Evolutionary conservation across 2,888 invertebrate species (phyloP).

Genomic region (Erebia ligea): DNA sequence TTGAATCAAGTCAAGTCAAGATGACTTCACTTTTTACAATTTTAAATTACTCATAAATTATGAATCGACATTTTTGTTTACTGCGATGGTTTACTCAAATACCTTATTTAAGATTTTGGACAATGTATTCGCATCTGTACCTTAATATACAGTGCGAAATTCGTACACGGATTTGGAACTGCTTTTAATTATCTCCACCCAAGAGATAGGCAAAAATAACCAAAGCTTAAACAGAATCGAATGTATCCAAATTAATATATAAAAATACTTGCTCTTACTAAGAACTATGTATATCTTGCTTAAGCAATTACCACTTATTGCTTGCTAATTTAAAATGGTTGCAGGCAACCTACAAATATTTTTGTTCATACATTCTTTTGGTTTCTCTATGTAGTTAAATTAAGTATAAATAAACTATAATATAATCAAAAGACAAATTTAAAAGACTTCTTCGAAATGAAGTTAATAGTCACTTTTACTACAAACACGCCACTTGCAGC

Average conservation of each 20-base stretch:
- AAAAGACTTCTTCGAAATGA: slow-evolving; percentile 17
- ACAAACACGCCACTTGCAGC: slow-evolving; percentile 7
- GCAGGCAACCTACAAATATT: background rate
- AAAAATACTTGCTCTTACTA: background rate
- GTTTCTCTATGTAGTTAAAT: background rate
- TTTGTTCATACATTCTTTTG: background rate
- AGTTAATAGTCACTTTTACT: slow-evolving; percentile 5
- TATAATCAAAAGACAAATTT: slow-evolving; percentile 1
- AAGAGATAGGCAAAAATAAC: slow-evolving; percentile 80
- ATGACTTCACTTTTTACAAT: too few relatives aligned
- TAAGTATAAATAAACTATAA: background rate
- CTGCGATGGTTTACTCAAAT: too few relatives aligned
- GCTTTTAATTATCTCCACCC: too few relatives aligned
- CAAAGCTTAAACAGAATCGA: background rate
- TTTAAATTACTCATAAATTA: too few relatives aligned
- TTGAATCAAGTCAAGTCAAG: too few relatives aligned
- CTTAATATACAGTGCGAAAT: background rate
- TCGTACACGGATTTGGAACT: background rate
- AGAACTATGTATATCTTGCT: background rate
- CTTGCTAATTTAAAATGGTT: slow-evolving; percentile 14
- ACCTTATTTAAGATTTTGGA: too few relatives aligned
- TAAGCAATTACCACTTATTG: slow-evolving; percentile 5
- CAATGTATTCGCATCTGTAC: too few relatives aligned
- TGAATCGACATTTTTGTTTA: too few relatives aligned
- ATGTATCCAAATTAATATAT: slow-evolving; percentile 4